Percentiles rank a stretch among this genome's conserved stretches.
phyloP scores from a whole-genome alignment of 2,113 vertebrate species.

The Podilymbus podiceps region DNA sequence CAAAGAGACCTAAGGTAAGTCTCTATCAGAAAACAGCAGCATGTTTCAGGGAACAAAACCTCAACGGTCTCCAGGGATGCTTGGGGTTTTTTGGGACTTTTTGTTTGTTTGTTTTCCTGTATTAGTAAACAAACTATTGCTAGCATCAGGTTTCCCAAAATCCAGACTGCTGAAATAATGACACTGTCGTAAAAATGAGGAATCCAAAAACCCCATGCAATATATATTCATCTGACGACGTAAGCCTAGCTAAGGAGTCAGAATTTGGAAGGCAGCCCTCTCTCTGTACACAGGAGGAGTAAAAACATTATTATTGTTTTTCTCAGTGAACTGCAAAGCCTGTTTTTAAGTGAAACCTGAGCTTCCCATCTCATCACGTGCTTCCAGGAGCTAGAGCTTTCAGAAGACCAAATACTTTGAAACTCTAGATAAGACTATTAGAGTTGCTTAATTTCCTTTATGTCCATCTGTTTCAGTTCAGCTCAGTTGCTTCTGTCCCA shows the following conservation, averaged over 20 bases:
- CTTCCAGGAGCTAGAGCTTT: conserved; percentile 34
- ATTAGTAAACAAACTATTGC: neutral
- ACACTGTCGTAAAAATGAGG: neutral
- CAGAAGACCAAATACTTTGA: conserved; percentile 34
- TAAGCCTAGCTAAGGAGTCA: neutral
- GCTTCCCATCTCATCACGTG: conserved; percentile 13
- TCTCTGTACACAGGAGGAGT: neutral
- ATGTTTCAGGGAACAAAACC: neutral
- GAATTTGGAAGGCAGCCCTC: neutral
- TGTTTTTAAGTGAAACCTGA: conserved; percentile 56
- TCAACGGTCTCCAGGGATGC: neutral
- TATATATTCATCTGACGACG: neutral
- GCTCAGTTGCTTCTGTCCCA: conserved; percentile 59
- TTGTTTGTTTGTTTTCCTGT: neutral
- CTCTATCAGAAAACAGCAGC: neutral
- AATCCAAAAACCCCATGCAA: neutral
- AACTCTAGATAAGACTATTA: conserved; percentile 60
- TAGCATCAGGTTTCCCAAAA: neutral
- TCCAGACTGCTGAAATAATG: neutral
- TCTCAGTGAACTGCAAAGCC: conserved; percentile 46
- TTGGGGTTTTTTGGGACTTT: neutral
- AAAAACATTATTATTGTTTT: conserved; percentile 39
- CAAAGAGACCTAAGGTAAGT: neutral
- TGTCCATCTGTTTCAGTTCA: conserved; percentile 61
- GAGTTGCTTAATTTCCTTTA: conserved; percentile 67